A percentile compares a stretch with the other conserved stretches of the same genome.
Evolutionary conservation across 2,113 vertebrate species (phyloP).

Genomic region (Oryctolagus cuniculus): mOryCun1.1 NC_091445.1:44882501-44883000

Average conservation of each 20-base stretch:
- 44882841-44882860: neutral
- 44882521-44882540: fast-evolving
- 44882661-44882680: neutral
- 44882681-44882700: neutral
- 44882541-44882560: neutral
- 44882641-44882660: neutral
- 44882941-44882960: too few species aligned
- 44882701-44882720: neutral
- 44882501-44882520: neutral
- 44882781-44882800: neutral
- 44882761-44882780: neutral
- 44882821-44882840: neutral
- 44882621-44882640: neutral
- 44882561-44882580: neutral
- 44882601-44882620: neutral
- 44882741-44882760: neutral
- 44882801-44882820: neutral
- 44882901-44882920: too few species aligned
- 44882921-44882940: too few species aligned
- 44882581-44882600: neutral
- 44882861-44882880: neutral
- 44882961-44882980: too few species aligned
- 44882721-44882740: neutral
- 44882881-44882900: neutral
- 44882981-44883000: too few species aligned